A percentile compares a stretch with the other conserved stretches of the same genome.
These are phyloP conservation scores for Pristionchus mayeri DNA, from an alignment of 2,888 invertebrate genomes.

Conservation along the genomic window DNA sequence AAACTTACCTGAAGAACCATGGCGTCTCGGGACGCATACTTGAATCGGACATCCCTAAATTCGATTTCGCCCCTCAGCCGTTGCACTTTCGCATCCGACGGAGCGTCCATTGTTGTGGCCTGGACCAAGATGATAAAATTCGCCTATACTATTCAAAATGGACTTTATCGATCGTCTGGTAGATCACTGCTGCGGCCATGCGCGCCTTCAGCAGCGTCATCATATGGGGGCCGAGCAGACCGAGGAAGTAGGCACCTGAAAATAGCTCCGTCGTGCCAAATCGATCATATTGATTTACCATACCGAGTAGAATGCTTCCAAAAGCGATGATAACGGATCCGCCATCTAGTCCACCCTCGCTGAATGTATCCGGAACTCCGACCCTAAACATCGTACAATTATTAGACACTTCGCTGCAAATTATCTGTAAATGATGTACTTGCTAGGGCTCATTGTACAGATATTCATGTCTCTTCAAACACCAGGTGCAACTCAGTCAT, in stretches of 20 bases:
- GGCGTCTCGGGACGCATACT: conserved; percentile 1
- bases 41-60: conserved; percentile 31
- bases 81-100: background rate
- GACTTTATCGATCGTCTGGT: conserved; percentile 28
- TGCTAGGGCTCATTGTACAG: too few species aligned
- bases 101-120: background rate
- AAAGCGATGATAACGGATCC: background rate
- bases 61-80: background rate
- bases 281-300: too few species aligned
- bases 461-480: background rate
- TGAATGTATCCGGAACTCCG: background rate
- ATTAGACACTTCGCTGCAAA: too few species aligned
- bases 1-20: conserved; percentile 1
- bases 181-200: conserved; percentile 25
- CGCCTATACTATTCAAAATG: background rate
- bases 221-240: conserved; percentile 36
- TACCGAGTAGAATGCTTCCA: conserved; percentile 18
- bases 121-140: background rate
- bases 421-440: too few species aligned
- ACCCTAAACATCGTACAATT: too few species aligned
- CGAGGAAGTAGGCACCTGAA: conserved; percentile 17
- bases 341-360: background rate
- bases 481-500: background rate
- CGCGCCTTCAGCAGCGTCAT: conserved; percentile 24
- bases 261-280: background rate